A percentile compares a stretch with the other conserved stretches of the same genome.
These are phyloP conservation scores for Phyllotreta cruciferae DNA, from an alignment of 2,888 invertebrate genomes.

Conservation along the genomic window DNA sequence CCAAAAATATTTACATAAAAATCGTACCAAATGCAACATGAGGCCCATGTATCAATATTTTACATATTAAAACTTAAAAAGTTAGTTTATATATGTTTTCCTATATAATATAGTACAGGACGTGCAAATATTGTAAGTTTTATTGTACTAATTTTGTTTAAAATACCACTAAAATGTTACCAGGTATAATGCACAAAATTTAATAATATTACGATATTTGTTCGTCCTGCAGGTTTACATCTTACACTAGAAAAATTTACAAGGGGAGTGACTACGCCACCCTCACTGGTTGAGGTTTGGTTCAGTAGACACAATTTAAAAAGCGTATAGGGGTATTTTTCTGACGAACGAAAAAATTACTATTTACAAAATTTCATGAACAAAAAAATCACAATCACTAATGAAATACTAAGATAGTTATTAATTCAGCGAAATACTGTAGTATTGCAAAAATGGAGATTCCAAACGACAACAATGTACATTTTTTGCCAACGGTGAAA, in stretches of 20 bases:
- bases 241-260: conserved; percentile 45
- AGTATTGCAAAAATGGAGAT: conserved; percentile 53
- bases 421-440: conserved; percentile 58
- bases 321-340: conserved; percentile 43
- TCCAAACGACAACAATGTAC: conserved; percentile 41
- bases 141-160: conserved; percentile 1
- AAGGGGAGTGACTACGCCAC: conserved; percentile 43
- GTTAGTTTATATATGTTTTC: conserved; percentile 43
- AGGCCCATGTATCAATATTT: conserved; percentile 47
- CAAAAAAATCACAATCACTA: conserved; percentile 54
- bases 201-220: conserved; percentile 19
- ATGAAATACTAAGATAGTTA: conserved; percentile 45
- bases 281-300: conserved; percentile 1
- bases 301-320: conserved; percentile 41
- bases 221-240: conserved; percentile 21
- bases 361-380: conserved; percentile 42
- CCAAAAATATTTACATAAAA: conserved; percentile 43
- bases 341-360: conserved; percentile 22
- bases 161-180: neutral
- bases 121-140: conserved; percentile 1
- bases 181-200: neutral
- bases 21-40: conserved; percentile 50
- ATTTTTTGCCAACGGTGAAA: conserved; percentile 16
- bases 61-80: conserved; percentile 41
- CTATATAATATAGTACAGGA: conserved; percentile 36